phyloP scores from a whole-genome alignment of 92 coral and sea anemone genomes.

The Porites rus region DNA sequence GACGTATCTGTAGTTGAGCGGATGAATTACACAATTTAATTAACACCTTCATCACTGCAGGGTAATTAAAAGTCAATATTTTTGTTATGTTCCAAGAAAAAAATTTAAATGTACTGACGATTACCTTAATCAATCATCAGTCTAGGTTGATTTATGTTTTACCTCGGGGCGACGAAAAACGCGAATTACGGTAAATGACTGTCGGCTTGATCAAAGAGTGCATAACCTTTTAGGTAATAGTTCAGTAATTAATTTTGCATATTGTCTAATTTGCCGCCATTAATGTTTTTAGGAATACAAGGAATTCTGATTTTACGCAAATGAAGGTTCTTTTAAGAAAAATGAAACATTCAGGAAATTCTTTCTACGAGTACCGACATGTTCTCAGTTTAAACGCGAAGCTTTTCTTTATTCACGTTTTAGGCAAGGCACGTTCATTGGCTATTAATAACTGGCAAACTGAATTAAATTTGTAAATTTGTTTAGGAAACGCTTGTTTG shows the following conservation, averaged over 20 bases:
- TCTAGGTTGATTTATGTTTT: neutral
- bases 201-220: conserved; percentile 38
- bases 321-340: no score
- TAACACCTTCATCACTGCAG: neutral
- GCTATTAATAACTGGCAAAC: no score
- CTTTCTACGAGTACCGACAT: no score
- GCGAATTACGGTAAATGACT: neutral
- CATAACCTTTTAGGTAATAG: neutral
- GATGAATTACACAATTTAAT: neutral
- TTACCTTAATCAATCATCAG: conserved; percentile 1
- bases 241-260: neutral
- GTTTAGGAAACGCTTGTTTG: no score
- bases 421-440: no score
- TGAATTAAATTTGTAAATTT: no score
- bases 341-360: no score
- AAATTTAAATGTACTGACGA: neutral
- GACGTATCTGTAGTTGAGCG: no score
- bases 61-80: conserved; percentile 20
- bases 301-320: neutral
- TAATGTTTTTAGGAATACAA: neutral
- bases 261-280: neutral
- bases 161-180: neutral
- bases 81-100: neutral
- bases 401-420: no score
- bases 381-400: no score